These are phyloP conservation scores for Coilia nasus DNA, from an alignment of 2,797 vertebrate species.

Conservation along the genomic window DNA sequence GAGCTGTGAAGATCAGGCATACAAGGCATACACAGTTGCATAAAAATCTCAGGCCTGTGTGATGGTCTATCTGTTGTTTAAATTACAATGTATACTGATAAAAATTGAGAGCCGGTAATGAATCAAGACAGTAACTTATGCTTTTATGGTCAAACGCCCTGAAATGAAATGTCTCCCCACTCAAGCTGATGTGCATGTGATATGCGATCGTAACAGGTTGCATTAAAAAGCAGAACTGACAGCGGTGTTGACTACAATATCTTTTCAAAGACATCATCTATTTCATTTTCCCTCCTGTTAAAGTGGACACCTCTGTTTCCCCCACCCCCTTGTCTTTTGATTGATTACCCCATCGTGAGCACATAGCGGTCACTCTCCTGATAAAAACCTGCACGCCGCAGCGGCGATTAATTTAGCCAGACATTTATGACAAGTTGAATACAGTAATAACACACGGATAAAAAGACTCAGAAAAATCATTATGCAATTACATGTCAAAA, in stretches of 20 bases:
- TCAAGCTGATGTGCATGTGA: not conserved
- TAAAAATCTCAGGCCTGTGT: not conserved
- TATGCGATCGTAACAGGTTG: constrained; percentile 10
- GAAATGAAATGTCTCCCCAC: not conserved
- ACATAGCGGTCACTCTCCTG: constrained; percentile 19
- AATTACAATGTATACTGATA: not conserved
- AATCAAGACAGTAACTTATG: not conserved
- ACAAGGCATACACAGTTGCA: not conserved
- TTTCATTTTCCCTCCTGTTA: constrained; percentile 45
- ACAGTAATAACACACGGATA: constrained; percentile 46
- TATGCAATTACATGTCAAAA: constrained; percentile 45
- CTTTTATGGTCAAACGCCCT: not conserved
- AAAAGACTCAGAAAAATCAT: constrained; percentile 49
- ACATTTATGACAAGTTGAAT: constrained; percentile 53
- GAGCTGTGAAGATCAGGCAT: not conserved
- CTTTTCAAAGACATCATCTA: constrained; percentile 34
- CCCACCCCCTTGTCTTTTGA: not conserved
- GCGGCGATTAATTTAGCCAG: constrained; percentile 37
- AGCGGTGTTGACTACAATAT: constrained; percentile 27
- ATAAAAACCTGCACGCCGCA: constrained; percentile 2
- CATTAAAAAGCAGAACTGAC: not conserved
- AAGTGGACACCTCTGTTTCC: constrained; percentile 31
- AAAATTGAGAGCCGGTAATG: not conserved
- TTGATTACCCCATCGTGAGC: constrained; percentile 38
- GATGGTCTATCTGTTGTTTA: not conserved